phyloP scores from a whole-genome alignment of 2,888 invertebrate genomes.

The Megaustenia siamemsis region DNA sequence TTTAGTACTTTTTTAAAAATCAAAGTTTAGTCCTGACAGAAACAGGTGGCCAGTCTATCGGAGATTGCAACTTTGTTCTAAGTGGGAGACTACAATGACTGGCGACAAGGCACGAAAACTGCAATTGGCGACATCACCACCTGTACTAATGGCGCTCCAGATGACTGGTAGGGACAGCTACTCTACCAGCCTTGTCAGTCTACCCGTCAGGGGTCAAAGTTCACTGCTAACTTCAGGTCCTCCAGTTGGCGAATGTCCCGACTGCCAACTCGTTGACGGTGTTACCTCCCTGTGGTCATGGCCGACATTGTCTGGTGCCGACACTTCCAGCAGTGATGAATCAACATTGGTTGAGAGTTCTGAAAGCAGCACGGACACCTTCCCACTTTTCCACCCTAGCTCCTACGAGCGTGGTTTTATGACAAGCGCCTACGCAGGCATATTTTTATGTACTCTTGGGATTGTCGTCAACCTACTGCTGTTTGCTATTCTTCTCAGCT shows the following conservation, averaged over 20 bases:
- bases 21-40: too few relatives aligned
- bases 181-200: too few relatives aligned
- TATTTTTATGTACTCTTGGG: conserved; percentile 26
- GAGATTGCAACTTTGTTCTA: too few relatives aligned
- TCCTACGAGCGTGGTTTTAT: conserved; percentile 58
- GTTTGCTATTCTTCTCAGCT: conserved; percentile 10
- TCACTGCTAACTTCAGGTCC: too few relatives aligned
- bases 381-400: conserved; percentile 30
- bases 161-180: too few relatives aligned
- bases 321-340: neutral
- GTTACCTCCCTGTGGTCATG: neutral
- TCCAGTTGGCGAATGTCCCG: neutral
- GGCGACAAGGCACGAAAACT: too few relatives aligned
- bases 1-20: too few relatives aligned
- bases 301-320: neutral
- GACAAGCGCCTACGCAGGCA: conserved; percentile 57
- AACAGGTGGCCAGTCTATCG: too few relatives aligned
- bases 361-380: neutral
- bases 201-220: too few relatives aligned
- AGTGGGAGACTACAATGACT: too few relatives aligned
- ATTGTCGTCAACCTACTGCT: conserved; percentile 42
- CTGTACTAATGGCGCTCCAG: too few relatives aligned
- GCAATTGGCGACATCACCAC: too few relatives aligned
- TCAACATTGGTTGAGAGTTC: neutral
- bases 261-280: neutral